phyloP scores from a whole-genome alignment of 2,797 vertebrate species.

The Pelochelys cantorii region DNA sequence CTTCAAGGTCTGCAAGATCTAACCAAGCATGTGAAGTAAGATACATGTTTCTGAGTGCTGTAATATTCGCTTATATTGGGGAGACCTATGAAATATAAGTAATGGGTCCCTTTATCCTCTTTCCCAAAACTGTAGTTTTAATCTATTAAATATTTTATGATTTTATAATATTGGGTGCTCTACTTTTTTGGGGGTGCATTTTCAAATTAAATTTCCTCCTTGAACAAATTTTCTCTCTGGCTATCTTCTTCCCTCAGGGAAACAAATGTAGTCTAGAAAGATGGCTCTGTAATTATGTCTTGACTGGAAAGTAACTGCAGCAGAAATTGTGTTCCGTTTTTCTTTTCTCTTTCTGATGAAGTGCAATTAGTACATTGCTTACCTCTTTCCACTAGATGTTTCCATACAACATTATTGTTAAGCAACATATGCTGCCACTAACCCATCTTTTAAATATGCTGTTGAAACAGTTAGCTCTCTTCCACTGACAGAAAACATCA shows the following conservation, averaged over 20 bases:
- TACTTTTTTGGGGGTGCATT: neutral
- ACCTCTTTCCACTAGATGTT: neutral
- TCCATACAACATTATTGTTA: slow-evolving; percentile 35
- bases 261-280: slow-evolving; percentile 20
- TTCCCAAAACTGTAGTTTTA: slow-evolving; percentile 23
- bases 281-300: neutral
- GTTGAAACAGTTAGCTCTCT: slow-evolving; percentile 53
- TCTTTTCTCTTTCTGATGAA: slow-evolving; percentile 36
- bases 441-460: slow-evolving; percentile 37
- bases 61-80: slow-evolving; percentile 31
- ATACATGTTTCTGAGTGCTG: slow-evolving; percentile 36
- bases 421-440: slow-evolving; percentile 43
- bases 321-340: neutral
- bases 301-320: slow-evolving; percentile 15
- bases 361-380: slow-evolving; percentile 1
- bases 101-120: neutral
- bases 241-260: neutral
- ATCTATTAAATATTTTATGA: slow-evolving; percentile 17
- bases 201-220: neutral
- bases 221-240: neutral
- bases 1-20: slow-evolving; percentile 49
- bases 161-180: neutral
- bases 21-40: slow-evolving; percentile 38
- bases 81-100: slow-evolving; percentile 22
- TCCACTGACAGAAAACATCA: slow-evolving; percentile 66